Evolutionary conservation across 2,113 vertebrate species (phyloP).

Genomic region (Ellobius talpinus): DNA sequence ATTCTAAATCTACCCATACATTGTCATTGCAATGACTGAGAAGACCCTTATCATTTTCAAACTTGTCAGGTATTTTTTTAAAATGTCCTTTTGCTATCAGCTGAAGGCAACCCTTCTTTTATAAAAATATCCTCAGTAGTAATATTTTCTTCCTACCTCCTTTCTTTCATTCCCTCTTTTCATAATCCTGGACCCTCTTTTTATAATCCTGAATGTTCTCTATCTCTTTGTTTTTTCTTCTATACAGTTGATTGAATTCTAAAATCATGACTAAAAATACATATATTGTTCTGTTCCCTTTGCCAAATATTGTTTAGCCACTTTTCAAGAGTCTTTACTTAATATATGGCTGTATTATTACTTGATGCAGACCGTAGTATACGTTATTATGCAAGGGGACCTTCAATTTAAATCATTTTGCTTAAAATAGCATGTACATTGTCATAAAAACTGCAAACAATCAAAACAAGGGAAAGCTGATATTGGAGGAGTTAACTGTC

Average conservation of each 20-base stretch:
- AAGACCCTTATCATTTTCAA: conserved; percentile 43
- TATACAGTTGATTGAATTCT: not conserved
- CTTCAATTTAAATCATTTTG: not conserved
- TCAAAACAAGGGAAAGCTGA: not conserved
- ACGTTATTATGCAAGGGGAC: not conserved
- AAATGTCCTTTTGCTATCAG: not conserved
- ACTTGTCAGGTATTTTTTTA: conserved; percentile 16
- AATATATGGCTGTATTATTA: not conserved
- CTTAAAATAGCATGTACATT: not conserved
- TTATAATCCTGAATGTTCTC: not conserved
- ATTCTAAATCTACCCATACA: conserved; percentile 53
- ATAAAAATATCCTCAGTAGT: not conserved
- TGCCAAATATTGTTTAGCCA: not conserved
- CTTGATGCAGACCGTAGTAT: not conserved
- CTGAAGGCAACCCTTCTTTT: not conserved
- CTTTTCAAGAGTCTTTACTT: not conserved
- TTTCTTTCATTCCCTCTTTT: not conserved
- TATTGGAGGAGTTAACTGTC: too few species aligned
- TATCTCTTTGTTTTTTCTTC: not conserved
- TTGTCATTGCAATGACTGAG: conserved; percentile 35
- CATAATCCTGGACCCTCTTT: not conserved
- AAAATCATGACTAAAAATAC: not conserved
- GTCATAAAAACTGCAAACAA: not conserved
- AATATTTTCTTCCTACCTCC: not conserved
- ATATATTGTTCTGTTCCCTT: not conserved